These are phyloP conservation scores for Malurus elegans DNA, from an alignment of 2,113 vertebrate species.

Conservation along the genomic window DNA sequence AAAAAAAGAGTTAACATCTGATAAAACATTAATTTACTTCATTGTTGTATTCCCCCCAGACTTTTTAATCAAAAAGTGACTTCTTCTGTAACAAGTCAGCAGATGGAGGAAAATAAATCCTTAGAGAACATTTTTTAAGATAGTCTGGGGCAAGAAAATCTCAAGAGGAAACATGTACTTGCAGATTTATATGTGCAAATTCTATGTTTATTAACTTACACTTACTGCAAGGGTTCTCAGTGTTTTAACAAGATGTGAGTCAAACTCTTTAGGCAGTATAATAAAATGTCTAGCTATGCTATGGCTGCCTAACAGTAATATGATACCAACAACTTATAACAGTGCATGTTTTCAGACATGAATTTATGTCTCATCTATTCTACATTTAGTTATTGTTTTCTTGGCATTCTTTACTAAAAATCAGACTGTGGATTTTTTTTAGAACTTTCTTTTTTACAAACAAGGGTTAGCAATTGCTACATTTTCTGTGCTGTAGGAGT, in stretches of 20 bases:
- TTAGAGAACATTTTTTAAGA: neutral
- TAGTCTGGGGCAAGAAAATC: neutral
- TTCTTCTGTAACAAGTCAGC: neutral
- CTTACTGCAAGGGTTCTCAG: neutral
- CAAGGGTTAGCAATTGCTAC: neutral
- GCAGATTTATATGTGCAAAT: neutral
- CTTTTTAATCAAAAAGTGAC: neutral
- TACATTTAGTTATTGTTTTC: neutral
- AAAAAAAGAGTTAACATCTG: neutral
- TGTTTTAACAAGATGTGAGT: neutral
- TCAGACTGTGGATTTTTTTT: neutral
- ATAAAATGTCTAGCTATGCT: neutral
- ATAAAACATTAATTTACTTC: slow-evolving; percentile 18
- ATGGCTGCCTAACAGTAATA: neutral
- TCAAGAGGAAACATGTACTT: neutral
- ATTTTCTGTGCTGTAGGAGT: neutral
- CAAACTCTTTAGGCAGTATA: neutral
- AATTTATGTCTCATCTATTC: neutral
- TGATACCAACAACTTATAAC: neutral
- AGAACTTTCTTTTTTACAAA: neutral
- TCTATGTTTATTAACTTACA: neutral
- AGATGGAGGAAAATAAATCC: slow-evolving; percentile 12
- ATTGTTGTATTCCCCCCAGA: neutral
- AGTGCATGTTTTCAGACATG: neutral
- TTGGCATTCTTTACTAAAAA: neutral